Evolutionary conservation across 30 jellyfish, hydroid and myxozoan genomes (phyloP).

Genomic region (Turritopsis dohrnii): DNA sequence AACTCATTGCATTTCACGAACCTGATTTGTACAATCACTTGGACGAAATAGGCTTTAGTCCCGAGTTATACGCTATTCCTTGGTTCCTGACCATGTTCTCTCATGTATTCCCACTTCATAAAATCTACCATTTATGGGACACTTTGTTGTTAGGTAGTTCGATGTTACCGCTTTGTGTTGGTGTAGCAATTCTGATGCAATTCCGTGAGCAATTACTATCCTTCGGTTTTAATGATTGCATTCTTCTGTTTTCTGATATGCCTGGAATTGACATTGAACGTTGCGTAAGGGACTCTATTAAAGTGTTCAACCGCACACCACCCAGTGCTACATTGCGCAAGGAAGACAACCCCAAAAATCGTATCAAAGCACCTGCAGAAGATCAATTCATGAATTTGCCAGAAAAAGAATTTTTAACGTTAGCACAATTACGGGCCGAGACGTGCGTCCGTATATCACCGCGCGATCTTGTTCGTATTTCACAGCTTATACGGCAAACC

Average conservation of each 20-base stretch:
- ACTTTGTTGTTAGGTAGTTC: conserved; percentile 87
- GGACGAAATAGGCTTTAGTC: conserved; percentile 77
- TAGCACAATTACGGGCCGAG: conserved; percentile 64
- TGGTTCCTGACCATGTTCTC: conserved; percentile 42
- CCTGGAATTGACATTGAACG: conserved; percentile 93
- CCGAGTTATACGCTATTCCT: conserved; percentile 70
- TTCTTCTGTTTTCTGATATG: conserved; percentile 85
- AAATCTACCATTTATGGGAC: conserved; percentile 87
- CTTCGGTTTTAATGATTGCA: conserved; percentile 88
- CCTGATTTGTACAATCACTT: conserved; percentile 85
- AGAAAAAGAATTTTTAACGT: conserved; percentile 68
- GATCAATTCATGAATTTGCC: conserved; percentile 79
- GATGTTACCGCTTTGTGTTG: conserved; percentile 88
- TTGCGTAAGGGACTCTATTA: conserved; percentile 75
- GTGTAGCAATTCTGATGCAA: conserved; percentile 79
- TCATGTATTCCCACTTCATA: conserved; percentile 91
- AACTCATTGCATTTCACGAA: conserved; percentile 90
- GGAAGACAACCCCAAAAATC: conserved; percentile 63
- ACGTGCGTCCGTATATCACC: conserved; percentile 87
- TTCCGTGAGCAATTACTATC: conserved; percentile 67
- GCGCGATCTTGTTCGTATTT: conserved; percentile 77
- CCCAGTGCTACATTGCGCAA: conserved; percentile 76
- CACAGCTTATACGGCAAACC: conserved; percentile 47
- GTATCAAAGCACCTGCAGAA: conserved; percentile 89
- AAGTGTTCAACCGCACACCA: conserved; percentile 86